Evolutionary conservation across 2,113 vertebrate species (phyloP).

Genomic region (Megaceryle maxima): DNA sequence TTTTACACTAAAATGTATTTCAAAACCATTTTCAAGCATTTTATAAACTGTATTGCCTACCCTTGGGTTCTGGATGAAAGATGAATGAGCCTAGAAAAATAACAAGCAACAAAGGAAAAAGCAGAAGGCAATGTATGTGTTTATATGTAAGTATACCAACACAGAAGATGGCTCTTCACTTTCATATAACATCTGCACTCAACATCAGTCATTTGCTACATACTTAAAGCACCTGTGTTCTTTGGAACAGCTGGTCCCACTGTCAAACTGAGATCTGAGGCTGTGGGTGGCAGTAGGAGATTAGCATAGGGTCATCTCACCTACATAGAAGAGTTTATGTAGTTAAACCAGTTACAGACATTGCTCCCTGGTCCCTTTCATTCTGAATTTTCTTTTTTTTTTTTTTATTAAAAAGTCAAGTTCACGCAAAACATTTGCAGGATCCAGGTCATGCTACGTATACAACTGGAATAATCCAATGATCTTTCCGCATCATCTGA

Average conservation of each 20-base stretch:
- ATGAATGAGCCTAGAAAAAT: background rate
- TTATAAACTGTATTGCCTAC: background rate
- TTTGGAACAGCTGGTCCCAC: background rate
- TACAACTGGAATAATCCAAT: background rate
- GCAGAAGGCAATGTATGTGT: background rate
- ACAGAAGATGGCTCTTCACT: background rate
- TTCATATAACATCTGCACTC: background rate
- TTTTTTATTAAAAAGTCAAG: background rate
- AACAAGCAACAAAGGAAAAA: background rate
- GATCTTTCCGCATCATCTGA: background rate
- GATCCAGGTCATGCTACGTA: background rate
- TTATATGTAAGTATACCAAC: background rate
- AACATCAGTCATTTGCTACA: background rate
- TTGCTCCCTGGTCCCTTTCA: background rate
- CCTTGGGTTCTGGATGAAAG: background rate
- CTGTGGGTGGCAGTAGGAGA: background rate
- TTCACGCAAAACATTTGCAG: background rate
- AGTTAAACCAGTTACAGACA: too few species aligned
- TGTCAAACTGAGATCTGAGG: background rate
- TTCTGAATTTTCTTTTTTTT: background rate
- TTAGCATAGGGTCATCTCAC: background rate
- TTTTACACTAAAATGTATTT: background rate
- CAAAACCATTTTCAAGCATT: background rate
- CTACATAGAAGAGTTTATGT: accelerated
- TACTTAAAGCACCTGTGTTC: background rate